phyloP scores from a whole-genome alignment of 2,797 vertebrate species.

The Coluber constrictor region DNA sequence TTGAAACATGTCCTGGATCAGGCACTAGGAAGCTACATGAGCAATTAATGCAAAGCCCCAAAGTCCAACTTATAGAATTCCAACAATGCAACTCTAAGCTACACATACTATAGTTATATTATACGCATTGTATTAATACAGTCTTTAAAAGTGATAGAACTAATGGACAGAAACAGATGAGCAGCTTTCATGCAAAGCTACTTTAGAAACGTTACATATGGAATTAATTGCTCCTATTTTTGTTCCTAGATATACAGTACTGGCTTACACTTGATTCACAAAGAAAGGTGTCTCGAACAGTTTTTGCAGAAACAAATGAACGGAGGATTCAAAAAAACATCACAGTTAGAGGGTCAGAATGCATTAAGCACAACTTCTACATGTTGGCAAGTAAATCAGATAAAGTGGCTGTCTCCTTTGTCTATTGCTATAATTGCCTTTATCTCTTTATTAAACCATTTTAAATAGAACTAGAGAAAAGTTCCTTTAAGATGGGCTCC shows the following conservation, averaged over 20 bases:
- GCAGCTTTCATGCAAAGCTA: background rate
- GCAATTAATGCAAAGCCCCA: background rate
- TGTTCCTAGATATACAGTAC: conserved; percentile 75
- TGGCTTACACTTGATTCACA: conserved; percentile 83
- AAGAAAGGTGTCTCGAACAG: conserved; percentile 82
- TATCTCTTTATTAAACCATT: background rate
- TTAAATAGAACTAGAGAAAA: background rate
- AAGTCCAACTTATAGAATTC: background rate
- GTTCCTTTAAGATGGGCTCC: no score
- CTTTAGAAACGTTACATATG: background rate
- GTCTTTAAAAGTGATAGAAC: background rate
- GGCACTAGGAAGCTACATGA: background rate
- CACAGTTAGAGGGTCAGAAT: conserved; percentile 67
- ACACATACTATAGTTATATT: background rate
- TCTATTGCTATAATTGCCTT: background rate
- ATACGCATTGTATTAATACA: background rate
- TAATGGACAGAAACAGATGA: background rate
- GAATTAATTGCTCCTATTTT: conserved; percentile 8
- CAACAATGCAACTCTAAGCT: background rate
- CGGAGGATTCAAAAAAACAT: conserved; percentile 75
- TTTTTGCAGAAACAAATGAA: conserved; percentile 75
- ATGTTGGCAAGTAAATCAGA: conserved; percentile 93
- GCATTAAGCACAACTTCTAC: conserved; percentile 80
- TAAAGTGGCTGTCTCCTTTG: conserved; percentile 50
- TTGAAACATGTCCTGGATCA: background rate